Conservation (phyloP, 2,888 invertebrate species). For the Plutella xylostella region DNA sequence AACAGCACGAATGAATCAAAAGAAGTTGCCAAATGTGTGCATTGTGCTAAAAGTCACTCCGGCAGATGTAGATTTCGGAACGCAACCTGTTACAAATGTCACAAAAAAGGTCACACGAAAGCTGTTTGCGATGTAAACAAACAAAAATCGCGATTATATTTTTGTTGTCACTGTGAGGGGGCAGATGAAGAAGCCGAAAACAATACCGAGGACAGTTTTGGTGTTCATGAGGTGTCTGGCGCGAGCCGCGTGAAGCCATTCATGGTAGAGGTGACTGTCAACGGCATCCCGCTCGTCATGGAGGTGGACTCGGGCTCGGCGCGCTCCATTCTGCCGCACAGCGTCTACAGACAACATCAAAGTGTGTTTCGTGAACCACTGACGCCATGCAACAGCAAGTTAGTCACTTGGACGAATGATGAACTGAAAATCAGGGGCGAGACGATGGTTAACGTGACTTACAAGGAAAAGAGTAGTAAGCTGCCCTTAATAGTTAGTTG, state of each 20-base stretch:
- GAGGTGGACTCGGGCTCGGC: constrained; percentile 11
- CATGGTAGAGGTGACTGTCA: constrained; percentile 4
- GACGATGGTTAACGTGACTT: not conserved
- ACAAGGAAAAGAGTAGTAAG: not conserved
- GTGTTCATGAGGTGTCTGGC: not conserved
- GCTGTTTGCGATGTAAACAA: constrained; percentile 4
- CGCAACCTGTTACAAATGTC: constrained; percentile 9
- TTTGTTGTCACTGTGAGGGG: constrained; percentile 1
- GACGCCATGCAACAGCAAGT: constrained; percentile 5
- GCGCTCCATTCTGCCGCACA: constrained; percentile 7
- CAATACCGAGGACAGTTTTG: constrained; percentile 1
- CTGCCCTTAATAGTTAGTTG: not conserved
- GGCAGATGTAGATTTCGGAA: constrained; percentile 8
- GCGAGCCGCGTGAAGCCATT: not conserved
- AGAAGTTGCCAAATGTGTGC: not conserved
- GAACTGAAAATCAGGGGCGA: not conserved
- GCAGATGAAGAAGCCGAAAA: not conserved
- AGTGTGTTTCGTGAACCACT: constrained; percentile 3
- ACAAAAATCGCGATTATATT: constrained; percentile 4
- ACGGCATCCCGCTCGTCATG: constrained; percentile 10
- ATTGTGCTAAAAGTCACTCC: constrained; percentile 5
- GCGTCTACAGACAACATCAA: constrained; percentile 4
- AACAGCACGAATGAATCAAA: not conserved
- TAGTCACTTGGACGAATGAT: constrained; percentile 9
- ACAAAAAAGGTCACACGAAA: constrained; percentile 10